Conservation (phyloP, 2,113 vertebrate genomes). For the Heterotilapia buettikoferi region DNA sequence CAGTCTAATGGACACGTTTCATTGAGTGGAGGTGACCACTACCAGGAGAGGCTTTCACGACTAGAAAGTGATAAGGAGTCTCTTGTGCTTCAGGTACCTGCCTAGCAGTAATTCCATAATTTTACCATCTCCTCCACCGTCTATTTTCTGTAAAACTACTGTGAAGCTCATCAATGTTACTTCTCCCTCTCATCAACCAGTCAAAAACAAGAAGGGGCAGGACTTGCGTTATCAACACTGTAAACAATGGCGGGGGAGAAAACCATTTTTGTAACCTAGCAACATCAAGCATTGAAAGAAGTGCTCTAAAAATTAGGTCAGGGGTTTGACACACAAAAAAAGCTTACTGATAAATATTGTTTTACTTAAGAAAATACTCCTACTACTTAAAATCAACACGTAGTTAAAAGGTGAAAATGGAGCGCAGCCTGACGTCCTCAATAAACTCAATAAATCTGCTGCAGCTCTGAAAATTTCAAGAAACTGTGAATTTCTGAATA, state of each 20-base stretch:
- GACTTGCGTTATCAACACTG: background rate
- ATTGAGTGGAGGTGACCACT: slow-evolving; percentile 82
- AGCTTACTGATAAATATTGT: background rate
- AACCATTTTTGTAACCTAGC: background rate
- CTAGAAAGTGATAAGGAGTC: slow-evolving; percentile 97
- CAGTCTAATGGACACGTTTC: slow-evolving; percentile 92
- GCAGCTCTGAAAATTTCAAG: accelerated
- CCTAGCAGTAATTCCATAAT: background rate
- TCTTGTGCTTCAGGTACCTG: slow-evolving; percentile 87
- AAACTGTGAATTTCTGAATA: background rate
- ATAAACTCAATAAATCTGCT: background rate
- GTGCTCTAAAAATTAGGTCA: background rate
- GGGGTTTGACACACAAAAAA: background rate
- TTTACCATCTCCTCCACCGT: background rate
- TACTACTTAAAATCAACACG: background rate
- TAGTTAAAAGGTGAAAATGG: background rate
- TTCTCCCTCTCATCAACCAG: background rate
- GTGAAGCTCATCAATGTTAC: background rate
- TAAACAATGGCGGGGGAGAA: background rate
- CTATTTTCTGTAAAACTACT: background rate
- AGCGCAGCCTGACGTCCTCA: background rate
- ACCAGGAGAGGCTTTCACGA: slow-evolving; percentile 90
- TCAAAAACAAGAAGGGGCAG: background rate
- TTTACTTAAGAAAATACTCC: background rate
- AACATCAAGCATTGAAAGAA: background rate